Evolutionary conservation across 2,888 invertebrate genomes (phyloP).

Genomic region (Agrotis segetum): DNA sequence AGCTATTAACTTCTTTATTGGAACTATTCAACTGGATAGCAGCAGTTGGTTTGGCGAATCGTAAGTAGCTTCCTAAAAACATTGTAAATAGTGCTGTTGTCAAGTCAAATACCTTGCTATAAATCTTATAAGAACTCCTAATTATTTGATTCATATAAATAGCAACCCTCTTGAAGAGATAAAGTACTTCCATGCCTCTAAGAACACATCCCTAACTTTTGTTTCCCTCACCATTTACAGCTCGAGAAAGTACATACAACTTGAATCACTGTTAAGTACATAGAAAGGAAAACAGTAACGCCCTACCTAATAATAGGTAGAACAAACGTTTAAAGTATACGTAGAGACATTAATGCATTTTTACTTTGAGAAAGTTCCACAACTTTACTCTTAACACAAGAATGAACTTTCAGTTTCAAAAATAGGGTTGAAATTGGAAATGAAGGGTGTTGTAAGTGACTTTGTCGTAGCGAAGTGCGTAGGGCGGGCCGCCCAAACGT

Average conservation of each 20-base stretch:
- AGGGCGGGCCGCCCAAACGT: constrained; percentile 91
- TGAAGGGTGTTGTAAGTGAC: constrained; percentile 61
- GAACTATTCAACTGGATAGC: neutral
- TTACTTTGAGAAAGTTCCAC: constrained; percentile 80
- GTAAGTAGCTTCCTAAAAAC: neutral
- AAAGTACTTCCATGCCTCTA: constrained; percentile 1
- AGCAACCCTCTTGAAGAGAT: neutral
- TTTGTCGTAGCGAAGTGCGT: constrained; percentile 78
- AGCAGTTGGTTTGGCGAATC: neutral
- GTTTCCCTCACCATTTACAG: constrained; percentile 21
- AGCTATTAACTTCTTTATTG: neutral
- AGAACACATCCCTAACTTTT: constrained; percentile 2
- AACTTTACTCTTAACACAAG: constrained; percentile 26
- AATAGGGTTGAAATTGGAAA: constrained; percentile 70
- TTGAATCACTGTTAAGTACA: constrained; percentile 41
- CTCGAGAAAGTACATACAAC: constrained; percentile 13
- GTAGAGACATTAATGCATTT: constrained; percentile 77
- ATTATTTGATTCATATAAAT: neutral
- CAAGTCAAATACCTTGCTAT: too few relatives aligned
- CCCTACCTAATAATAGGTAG: constrained; percentile 81
- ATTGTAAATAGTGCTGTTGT: neutral
- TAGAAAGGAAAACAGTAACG: constrained; percentile 74
- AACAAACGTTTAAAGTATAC: constrained; percentile 84
- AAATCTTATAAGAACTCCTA: neutral
- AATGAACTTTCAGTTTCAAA: constrained; percentile 59